These are phyloP conservation scores for Thaleichthys pacificus DNA, from an alignment of 2,797 vertebrate genomes.

Conservation along the genomic window DNA sequence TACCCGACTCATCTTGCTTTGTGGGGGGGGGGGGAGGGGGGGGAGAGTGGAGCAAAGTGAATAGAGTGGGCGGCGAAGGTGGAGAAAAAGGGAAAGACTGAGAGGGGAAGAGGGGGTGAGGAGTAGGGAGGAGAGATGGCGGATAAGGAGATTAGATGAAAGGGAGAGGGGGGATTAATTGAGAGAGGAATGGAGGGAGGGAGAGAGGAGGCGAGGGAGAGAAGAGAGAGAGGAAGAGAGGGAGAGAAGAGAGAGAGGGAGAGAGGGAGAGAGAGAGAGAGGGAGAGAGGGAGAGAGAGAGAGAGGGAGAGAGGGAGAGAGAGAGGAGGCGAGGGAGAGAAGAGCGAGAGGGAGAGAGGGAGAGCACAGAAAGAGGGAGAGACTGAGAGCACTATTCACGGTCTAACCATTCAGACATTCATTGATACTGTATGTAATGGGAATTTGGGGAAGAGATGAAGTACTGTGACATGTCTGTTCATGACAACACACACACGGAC, in stretches of 20 bases:
- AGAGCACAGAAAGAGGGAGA: neutral
- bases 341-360: slow-evolving; percentile 11
- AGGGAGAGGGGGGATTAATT: no score
- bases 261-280: no score
- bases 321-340: slow-evolving; percentile 1
- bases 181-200: slow-evolving; percentile 14
- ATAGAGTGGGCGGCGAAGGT: no score
- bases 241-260: no score
- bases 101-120: no score
- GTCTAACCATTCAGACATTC: neutral
- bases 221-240: neutral
- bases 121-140: no score
- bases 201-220: neutral
- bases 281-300: slow-evolving; percentile 10
- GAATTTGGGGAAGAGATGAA: no score
- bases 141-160: no score
- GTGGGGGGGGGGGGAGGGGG: no score
- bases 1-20: no score
- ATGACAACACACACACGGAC: slow-evolving; percentile 25
- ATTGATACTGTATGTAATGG: neutral
- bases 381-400: neutral
- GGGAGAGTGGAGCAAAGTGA: no score
- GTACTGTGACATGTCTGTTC: neutral
- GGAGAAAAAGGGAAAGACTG: no score
- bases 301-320: neutral